Evolutionary conservation across 2,113 vertebrate genomes (phyloP), one percentile per base, ranked within the genome.

Genomic region (Mormoops blainvillei): DNA sequence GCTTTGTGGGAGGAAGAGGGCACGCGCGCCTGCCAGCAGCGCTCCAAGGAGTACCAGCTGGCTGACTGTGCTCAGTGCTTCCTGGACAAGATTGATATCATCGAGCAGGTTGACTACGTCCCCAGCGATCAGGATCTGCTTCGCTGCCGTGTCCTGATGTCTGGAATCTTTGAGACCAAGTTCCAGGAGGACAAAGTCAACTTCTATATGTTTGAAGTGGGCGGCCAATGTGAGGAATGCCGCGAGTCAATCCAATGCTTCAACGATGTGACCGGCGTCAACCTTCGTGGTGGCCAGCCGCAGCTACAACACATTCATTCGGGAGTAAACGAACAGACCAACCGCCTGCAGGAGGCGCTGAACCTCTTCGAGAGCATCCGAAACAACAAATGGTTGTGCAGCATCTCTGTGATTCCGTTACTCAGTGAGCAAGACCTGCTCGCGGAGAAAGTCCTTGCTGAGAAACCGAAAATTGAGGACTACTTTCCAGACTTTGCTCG

Each of bases 131-230:
- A 99, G 99, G 99, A 99, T 97, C 99, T 99, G 97, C 99, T 99
- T 95, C 98, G 99, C 98, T 99, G 99, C 99, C 99, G 99, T 98
- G 99, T 99, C 96, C 98, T 99, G 98, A 99, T 99, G 97, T 99
- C 99, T 96, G 99, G 99, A 98, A 99, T 99, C 98, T 99, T 99
- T 97, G 99, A 99, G 98, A 99, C 99, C 74, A 99, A 99, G 98
- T 99, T 99, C 98, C 99, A 99, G 97, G 99, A 99, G 98, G 99
- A 99, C 98, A 99, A 99, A 99, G 99, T 99, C 95, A 99, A 99
- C 99, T 99, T 99, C 98, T 99, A 99, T 97, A 99, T 99, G 99
- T 99, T 99, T 94, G 99, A 99, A 97, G 99, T 99, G 48, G 99
- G 99, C 2, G 99, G 99, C 92, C 99, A 99, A 97, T 98, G 99